Conservation (phyloP, 2,113 vertebrate genomes). For the Typhlomys cinereus region DNA sequence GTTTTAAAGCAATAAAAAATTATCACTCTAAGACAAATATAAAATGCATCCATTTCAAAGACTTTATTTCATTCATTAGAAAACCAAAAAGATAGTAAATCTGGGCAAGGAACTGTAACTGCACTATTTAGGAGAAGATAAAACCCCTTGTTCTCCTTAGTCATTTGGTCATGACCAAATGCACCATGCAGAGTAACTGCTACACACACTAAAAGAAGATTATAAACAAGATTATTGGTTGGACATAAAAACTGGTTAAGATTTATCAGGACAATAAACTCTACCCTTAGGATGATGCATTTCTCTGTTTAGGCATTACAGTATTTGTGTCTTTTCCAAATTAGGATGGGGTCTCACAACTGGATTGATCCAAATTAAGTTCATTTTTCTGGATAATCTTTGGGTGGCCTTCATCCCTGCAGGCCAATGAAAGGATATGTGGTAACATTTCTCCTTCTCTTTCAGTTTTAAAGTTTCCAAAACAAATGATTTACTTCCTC, state of each 20-base stretch:
- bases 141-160: too few relatives aligned
- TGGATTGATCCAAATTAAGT: background rate
- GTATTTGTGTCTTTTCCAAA: background rate
- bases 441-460: background rate
- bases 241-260: background rate
- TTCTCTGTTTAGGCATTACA: background rate
- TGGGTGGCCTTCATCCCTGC: background rate
- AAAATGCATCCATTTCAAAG: background rate
- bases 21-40: background rate
- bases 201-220: too few relatives aligned
- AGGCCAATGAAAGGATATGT: background rate
- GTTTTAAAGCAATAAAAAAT: slow-evolving; percentile 5
- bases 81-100: background rate
- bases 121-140: too few relatives aligned
- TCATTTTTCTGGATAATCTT: background rate
- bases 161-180: too few relatives aligned
- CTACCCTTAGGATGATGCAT: background rate
- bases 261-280: background rate
- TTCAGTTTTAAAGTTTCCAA: background rate
- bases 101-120: too few relatives aligned
- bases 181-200: too few relatives aligned
- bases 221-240: background rate
- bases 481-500: background rate
- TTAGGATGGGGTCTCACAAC: background rate
- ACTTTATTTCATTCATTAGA: background rate